Base-by-base conservation (phyloP, 1,140 invertebrate genomes). In the Pseudomyrmex sp. region DNA sequence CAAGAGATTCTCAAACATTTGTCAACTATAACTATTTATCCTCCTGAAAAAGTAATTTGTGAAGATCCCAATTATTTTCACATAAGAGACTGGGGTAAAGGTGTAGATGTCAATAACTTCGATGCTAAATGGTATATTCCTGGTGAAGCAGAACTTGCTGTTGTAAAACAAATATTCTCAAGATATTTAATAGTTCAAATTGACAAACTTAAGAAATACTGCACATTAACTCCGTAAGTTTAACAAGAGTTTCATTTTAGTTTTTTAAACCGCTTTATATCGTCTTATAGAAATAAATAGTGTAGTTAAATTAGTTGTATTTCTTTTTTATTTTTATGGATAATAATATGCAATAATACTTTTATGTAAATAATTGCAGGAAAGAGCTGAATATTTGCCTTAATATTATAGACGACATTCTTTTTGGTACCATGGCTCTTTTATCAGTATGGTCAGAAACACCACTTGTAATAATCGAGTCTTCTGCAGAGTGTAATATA, bases 41-140 rank as follows among this genome's bases (percentile, higher is more conserved):
- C 5, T n/a, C 96, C 35, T 35, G 0, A 35, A 35, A 35, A 35
- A 35, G 35, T 35, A 35, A 35, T 35, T 35, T 35, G 96, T 85
- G 95, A 97, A 68, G 94, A 95, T 68, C 96, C 96, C 1, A 96
- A 97, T 68, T 97, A 97, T 95, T 94, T 98, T 10, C 96, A 97
- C 3, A 96, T 98, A 18, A 96, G 96, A 10, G 96, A 98, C 84
- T 99, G 98, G 98, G 98, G 97, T 0, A 95, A 96, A 79, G 94
- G 96, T 0, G 95, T 96, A 12, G 93, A 97, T 87, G 90, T 97
- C 4, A 93, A 97, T 44, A 95, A 96, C 3, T 92, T 97, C 12
- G 95, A 96, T 8, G 94, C 98, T 2, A 93, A 97, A 58, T 99
- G 97, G 97, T 97, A 98, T 91, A 93, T 96, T 18, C 98, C 98